Conservation (phyloP, 2,797 vertebrate species). For the Manis javanica region DNA sequence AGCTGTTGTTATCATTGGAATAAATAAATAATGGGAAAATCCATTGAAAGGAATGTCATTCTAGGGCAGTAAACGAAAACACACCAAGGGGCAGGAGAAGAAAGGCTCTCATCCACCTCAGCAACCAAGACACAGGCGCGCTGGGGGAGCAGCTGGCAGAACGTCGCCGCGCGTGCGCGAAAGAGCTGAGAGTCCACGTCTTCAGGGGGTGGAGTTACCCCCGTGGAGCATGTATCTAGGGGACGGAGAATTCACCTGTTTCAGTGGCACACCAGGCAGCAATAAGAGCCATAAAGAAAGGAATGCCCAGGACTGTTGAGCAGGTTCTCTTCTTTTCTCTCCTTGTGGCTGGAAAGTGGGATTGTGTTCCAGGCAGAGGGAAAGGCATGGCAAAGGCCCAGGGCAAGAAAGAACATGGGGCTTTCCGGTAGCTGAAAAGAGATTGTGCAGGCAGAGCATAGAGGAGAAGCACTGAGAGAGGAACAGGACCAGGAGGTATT, state of each 20-base stretch:
- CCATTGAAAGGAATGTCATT: background rate
- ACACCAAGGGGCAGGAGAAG: background rate
- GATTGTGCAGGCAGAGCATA: accelerated
- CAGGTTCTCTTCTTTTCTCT: background rate
- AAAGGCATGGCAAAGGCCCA: background rate
- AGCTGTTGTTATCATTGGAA: background rate
- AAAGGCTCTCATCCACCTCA: background rate
- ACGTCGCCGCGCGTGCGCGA: background rate
- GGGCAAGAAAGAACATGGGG: background rate
- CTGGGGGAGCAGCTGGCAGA: background rate
- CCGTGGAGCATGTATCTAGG: background rate
- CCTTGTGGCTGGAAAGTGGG: background rate
- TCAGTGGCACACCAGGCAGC: background rate
- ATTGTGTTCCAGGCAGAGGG: background rate
- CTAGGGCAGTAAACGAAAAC: background rate
- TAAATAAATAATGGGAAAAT: background rate
- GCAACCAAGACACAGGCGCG: background rate
- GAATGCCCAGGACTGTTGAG: accelerated
- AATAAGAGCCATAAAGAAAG: background rate
- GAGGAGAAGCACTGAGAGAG: background rate
- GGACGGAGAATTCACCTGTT: background rate
- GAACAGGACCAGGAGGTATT: background rate
- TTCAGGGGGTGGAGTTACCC: background rate
- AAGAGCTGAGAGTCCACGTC: background rate
- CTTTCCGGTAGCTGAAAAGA: background rate